A percentile compares a stretch with the other conserved stretches of the same genome.
Conservation (phyloP, 2,888 invertebrate species). For the Meiosimyza decipiens region DNA sequence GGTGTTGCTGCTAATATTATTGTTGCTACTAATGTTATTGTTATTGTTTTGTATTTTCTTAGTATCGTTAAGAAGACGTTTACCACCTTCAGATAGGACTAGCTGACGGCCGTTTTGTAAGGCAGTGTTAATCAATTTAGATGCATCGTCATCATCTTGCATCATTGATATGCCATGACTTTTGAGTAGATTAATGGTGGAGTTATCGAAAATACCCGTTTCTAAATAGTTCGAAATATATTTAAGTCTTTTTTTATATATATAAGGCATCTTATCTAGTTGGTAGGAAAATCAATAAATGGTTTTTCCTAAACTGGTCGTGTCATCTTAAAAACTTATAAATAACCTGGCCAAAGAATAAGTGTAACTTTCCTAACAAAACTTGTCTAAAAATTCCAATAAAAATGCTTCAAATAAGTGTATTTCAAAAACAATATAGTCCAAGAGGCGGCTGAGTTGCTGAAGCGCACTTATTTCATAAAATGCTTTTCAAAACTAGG, state of each 20-base stretch:
- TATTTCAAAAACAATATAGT: too few relatives aligned
- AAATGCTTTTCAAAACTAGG: too few relatives aligned
- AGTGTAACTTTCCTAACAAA: too few relatives aligned
- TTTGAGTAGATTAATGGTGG: constrained; percentile 76
- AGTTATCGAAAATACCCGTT: constrained; percentile 55
- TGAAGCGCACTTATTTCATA: too few relatives aligned
- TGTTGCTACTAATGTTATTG: constrained; percentile 42
- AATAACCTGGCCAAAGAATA: too few relatives aligned
- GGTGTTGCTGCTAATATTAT: constrained; percentile 44
- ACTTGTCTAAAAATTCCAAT: too few relatives aligned
- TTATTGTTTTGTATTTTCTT: constrained; percentile 45
- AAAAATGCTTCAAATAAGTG: too few relatives aligned
- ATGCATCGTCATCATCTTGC: constrained; percentile 80
- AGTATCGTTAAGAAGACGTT: constrained; percentile 75
- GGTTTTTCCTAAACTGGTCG: too few relatives aligned
- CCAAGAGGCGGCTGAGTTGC: too few relatives aligned
- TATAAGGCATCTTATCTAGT: not conserved
- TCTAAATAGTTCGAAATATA: constrained; percentile 46
- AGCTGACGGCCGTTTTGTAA: constrained; percentile 88
- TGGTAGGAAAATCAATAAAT: not conserved
- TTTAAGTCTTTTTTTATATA: not conserved
- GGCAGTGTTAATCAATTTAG: constrained; percentile 80
- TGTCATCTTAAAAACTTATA: too few relatives aligned
- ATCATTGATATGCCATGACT: constrained; percentile 89
- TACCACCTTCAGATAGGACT: constrained; percentile 85